Conservation (phyloP, 2,888 invertebrate species). For the Andrena bicolor region DNA sequence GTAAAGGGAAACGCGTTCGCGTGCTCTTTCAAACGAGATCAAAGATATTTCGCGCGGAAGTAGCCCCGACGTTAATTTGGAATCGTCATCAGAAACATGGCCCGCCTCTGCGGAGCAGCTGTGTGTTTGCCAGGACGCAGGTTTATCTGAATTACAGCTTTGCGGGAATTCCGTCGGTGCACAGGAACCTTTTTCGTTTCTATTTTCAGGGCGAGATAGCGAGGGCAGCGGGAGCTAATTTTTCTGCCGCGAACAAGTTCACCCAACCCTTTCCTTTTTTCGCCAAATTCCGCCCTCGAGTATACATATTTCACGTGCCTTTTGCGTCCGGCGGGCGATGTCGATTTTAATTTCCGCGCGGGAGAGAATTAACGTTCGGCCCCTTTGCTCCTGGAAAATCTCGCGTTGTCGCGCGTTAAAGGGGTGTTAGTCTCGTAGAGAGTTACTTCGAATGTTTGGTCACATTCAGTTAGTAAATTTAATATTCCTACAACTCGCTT, state of each 20-base stretch:
- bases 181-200: conserved; percentile 6
- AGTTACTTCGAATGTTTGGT: too few relatives aligned
- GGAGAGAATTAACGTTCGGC: neutral
- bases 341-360: conserved; percentile 11
- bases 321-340: neutral
- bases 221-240: neutral
- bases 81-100: conserved; percentile 29
- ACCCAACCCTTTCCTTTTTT: neutral
- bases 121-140: neutral
- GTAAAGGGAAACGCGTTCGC: neutral
- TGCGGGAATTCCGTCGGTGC: neutral
- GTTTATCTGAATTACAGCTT: neutral
- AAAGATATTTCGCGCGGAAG: conserved; percentile 32
- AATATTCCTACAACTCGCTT: too few relatives aligned
- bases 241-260: neutral
- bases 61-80: conserved; percentile 33
- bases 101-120: neutral
- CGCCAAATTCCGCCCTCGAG: neutral
- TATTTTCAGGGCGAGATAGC: neutral
- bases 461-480: too few relatives aligned
- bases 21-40: conserved; percentile 32
- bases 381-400: too few relatives aligned
- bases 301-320: neutral
- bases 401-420: neutral
- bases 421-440: too few relatives aligned